Evolutionary conservation across 2,113 vertebrate genomes (phyloP).

Genomic region (Ginglymostoma cirratum): DNA sequence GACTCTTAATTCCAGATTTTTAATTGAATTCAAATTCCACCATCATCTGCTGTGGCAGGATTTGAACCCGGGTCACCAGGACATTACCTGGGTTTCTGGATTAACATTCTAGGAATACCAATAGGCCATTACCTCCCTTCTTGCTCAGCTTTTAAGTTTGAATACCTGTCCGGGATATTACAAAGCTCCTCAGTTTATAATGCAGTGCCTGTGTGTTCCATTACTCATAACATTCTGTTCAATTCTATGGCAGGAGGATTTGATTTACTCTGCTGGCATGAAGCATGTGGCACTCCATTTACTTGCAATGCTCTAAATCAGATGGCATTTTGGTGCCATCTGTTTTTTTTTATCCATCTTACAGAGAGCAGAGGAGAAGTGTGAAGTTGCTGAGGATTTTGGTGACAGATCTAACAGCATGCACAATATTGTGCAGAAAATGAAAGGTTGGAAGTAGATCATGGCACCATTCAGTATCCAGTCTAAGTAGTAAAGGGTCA

Average conservation of each 20-base stretch:
- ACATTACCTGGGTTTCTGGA: no score
- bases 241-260: neutral
- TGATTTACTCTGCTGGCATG: neutral
- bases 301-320: neutral
- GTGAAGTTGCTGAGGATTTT: neutral
- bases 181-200: neutral
- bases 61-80: no score
- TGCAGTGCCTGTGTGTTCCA: neutral
- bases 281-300: constrained; percentile 28
- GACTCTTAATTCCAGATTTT: no score
- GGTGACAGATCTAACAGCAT: neutral
- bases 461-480: neutral
- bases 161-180: neutral
- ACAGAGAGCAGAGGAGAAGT: neutral
- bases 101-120: no score
- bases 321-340: constrained; percentile 21
- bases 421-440: neutral
- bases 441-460: neutral
- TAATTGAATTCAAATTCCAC: no score
- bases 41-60: no score
- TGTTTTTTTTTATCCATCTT: neutral
- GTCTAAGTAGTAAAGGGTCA: neutral
- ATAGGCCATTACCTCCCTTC: no score
- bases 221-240: neutral
- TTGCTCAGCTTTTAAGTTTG: neutral